Conservation (phyloP, 2,113 vertebrate genomes). For the Poeciliopsis retropinna region DNA sequence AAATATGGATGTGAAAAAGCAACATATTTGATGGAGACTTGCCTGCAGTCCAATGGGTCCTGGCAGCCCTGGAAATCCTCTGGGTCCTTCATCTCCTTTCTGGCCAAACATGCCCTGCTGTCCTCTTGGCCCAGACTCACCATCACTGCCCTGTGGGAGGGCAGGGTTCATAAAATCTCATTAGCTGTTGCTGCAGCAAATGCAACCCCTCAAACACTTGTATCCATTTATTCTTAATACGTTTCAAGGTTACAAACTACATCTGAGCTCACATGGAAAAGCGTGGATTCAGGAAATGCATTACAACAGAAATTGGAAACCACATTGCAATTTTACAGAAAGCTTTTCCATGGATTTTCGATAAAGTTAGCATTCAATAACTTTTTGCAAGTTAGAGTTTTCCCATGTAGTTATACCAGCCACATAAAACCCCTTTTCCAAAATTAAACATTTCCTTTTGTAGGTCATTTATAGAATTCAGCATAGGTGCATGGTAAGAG, state of each 20-base stretch:
- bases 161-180: conserved; percentile 36
- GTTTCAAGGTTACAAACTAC: conserved; percentile 36
- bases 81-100: conserved; percentile 95
- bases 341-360: conserved; percentile 23
- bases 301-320: neutral
- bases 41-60: conserved; percentile 97
- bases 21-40: conserved; percentile 25
- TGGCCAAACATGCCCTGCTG: conserved; percentile 99
- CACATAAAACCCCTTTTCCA: conserved; percentile 3
- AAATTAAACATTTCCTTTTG: neutral
- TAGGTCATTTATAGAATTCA: neutral
- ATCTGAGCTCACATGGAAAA: conserved; percentile 2
- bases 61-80: conserved; percentile 95
- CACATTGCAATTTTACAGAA: conserved; percentile 10
- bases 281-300: neutral
- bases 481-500: neutral
- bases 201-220: conserved; percentile 12
- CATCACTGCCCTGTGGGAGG: conserved; percentile 88
- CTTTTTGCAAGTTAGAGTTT: neutral
- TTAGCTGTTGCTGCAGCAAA: conserved; percentile 19
- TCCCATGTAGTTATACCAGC: neutral
- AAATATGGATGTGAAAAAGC: neutral
- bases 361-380: conserved; percentile 5
- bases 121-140: conserved; percentile 92
- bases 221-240: conserved; percentile 26